Conservation (phyloP, 2,113 vertebrate species). For the Eublepharis macularius region DNA sequence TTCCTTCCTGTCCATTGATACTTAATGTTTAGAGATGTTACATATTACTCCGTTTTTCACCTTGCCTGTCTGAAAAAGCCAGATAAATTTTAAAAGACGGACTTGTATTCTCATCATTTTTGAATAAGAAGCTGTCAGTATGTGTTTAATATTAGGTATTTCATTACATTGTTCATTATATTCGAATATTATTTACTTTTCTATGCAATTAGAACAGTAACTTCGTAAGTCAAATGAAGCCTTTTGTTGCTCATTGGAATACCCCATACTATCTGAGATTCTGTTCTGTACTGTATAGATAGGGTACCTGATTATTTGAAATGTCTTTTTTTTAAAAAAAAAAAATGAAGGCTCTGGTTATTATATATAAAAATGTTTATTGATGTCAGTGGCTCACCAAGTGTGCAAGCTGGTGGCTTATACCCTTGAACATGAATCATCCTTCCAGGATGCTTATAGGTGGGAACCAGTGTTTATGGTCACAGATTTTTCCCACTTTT, state of each 20-base stretch:
- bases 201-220: background rate
- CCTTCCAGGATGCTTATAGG: too few relatives aligned
- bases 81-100: background rate
- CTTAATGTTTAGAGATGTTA: constrained; percentile 11
- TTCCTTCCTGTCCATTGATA: background rate
- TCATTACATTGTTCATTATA: background rate
- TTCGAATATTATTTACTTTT: background rate
- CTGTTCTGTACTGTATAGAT: background rate
- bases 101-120: background rate
- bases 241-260: background rate
- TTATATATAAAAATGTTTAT: background rate
- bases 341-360: too few relatives aligned
- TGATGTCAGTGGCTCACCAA: background rate
- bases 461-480: too few relatives aligned
- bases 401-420: too few relatives aligned
- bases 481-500: too few relatives aligned
- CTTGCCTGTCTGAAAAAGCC: background rate
- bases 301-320: background rate
- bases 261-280: too few relatives aligned
- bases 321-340: too few relatives aligned
- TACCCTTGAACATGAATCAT: too few relatives aligned
- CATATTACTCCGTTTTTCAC: background rate
- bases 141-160: background rate
- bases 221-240: background rate
- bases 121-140: background rate